Percentiles rank a stretch among this genome's conserved stretches.
These are phyloP conservation scores for Plusia festucae DNA, from an alignment of 2,888 invertebrate genomes.

Conservation along the genomic window DNA sequence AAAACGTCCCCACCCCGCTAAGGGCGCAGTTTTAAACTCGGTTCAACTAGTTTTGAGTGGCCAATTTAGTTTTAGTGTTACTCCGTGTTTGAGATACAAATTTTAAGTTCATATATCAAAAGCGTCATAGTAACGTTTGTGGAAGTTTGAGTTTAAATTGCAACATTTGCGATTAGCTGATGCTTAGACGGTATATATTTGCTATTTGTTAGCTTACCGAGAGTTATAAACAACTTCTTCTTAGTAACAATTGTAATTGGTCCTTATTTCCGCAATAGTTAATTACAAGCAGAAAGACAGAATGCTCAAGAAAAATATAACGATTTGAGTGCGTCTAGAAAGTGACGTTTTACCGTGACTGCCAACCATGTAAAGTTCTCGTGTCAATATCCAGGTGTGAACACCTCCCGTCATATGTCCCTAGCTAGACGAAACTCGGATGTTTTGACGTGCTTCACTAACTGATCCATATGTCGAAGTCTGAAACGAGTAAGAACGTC, in stretches of 20 bases:
- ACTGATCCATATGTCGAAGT: conserved; percentile 30
- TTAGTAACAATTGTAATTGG: not conserved
- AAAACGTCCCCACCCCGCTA: conserved; percentile 83
- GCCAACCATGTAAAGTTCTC: conserved; percentile 31
- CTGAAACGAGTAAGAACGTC: conserved; percentile 20
- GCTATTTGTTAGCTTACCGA: not conserved
- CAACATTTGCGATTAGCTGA: conserved; percentile 28
- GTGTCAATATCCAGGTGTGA: conserved; percentile 34
- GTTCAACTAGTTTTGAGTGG: conserved; percentile 84
- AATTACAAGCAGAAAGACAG: not conserved
- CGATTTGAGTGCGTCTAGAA: not conserved
- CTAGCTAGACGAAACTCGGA: conserved; percentile 32
- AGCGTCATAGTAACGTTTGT: conserved; percentile 53
- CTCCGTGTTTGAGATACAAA: conserved; percentile 76
- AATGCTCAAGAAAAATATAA: not conserved
- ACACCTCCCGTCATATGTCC: conserved; percentile 23
- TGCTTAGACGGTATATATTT: conserved; percentile 16
- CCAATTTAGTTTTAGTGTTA: conserved; percentile 86
- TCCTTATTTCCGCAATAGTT: not conserved
- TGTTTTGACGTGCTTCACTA: conserved; percentile 23
- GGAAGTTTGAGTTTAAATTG: conserved; percentile 37
- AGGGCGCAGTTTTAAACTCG: conserved; percentile 87
- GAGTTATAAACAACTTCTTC: no score
- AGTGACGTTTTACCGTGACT: conserved; percentile 22
- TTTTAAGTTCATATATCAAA: conserved; percentile 61